Evolutionary conservation across 1,140 invertebrate genomes (phyloP).

Genomic region (Cheumatopsyche charites): DNA sequence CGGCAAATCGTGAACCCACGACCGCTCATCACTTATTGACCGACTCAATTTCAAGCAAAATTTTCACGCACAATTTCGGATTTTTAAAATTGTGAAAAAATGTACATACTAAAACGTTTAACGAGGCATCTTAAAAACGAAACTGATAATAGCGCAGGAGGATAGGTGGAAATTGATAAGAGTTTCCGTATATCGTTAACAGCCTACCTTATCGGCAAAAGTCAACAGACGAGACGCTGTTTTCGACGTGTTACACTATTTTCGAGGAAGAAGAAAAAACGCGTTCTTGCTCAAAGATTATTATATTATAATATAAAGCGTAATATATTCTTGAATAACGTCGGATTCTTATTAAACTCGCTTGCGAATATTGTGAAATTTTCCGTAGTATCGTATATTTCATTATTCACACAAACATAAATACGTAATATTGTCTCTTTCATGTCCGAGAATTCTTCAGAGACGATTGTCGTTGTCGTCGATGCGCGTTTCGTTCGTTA

Average conservation of each 20-base stretch:
- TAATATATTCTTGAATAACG: too few relatives aligned
- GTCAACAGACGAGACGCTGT: conserved; percentile 20
- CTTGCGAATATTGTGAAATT: too few relatives aligned
- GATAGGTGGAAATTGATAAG: conserved; percentile 31
- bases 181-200: conserved; percentile 32
- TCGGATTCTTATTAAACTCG: too few relatives aligned
- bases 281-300: neutral
- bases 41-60: conserved; percentile 16
- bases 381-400: too few relatives aligned
- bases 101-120: neutral
- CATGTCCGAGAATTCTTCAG: neutral
- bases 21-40: conserved; percentile 29
- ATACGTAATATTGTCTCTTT: neutral
- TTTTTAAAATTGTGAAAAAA: neutral
- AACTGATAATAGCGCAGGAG: too few relatives aligned
- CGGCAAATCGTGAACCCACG: conserved; percentile 34
- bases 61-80: neutral
- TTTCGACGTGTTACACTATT: conserved; percentile 7
- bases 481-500: conserved; percentile 2
- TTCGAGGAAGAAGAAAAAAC: conserved; percentile 29
- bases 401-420: neutral
- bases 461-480: too few relatives aligned
- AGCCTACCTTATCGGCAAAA: conserved; percentile 25
- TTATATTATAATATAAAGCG: too few relatives aligned
- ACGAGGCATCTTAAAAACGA: too few relatives aligned